phyloP scores from a whole-genome alignment of 2,797 vertebrate genomes.

The Labeo calbasu region DNA sequence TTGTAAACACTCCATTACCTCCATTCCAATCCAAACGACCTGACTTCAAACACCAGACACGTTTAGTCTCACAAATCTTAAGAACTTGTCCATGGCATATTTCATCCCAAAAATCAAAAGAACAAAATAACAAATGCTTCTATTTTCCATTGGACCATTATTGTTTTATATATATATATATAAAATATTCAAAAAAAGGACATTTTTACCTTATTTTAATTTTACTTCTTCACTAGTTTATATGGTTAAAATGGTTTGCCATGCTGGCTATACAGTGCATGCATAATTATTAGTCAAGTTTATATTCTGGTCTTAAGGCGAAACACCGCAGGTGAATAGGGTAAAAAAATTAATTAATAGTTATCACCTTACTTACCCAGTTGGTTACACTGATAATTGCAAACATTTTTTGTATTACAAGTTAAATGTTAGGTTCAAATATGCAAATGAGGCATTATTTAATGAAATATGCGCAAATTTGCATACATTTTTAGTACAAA shows the following conservation, averaged over 20 bases:
- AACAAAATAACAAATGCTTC: neutral
- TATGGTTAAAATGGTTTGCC: neutral
- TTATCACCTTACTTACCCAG: too few species aligned
- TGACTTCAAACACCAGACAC: neutral
- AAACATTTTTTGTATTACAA: too few species aligned
- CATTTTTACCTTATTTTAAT: neutral
- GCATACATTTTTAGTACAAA: too few species aligned
- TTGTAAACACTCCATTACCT: slow-evolving; percentile 7
- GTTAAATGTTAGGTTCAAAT: too few species aligned
- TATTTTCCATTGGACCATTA: neutral
- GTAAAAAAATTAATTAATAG: too few species aligned
- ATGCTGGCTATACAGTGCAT: neutral
- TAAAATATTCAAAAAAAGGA: too few species aligned
- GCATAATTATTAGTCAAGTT: too few species aligned
- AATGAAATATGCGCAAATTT: too few species aligned
- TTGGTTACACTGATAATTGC: too few species aligned
- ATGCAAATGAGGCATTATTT: too few species aligned
- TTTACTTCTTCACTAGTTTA: neutral
- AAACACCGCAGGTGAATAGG: too few species aligned
- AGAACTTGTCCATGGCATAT: neutral
- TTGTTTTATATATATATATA: neutral
- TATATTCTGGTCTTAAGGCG: too few species aligned
- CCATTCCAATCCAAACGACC: neutral
- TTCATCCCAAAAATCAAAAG: neutral
- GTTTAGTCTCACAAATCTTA: slow-evolving; percentile 11